Base-by-base conservation (phyloP, 2,888 invertebrate species). In the Lathronympha strigana region DNA sequence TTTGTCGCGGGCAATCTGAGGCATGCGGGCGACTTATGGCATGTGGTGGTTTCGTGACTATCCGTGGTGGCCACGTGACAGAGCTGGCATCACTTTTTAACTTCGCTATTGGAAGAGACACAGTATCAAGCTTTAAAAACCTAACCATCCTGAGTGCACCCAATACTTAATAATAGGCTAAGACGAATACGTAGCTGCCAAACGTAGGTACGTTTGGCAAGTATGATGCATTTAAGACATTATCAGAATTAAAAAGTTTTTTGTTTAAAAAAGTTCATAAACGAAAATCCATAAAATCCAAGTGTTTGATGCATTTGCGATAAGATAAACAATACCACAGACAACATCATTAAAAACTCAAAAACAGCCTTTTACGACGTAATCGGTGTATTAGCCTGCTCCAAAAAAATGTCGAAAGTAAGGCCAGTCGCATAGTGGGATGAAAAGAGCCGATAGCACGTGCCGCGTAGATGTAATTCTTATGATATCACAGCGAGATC, bases 1-100 rank as follows among this genome's bases (percentile, higher is more conserved):
- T 91, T 90, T 81, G 91, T 73, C 76, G 72, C 87, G 87, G 84
- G 82, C 81, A 80, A 84, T 86, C 80, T 81, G 77, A 77, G 79
- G 81, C 83, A 82, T 66, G 75, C 80, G 77, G 81, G 79, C 84
- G 79, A 80, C 79, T 79, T 79, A 76, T 74, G 83, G 45, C 21
- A 36, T 62, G 36, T 36, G 33, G 17, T 47, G 21, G 25, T 55
- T 54, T 43, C 43, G 43, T 43, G 43, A 43, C 43, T 43, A 0
- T 11, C 19, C n/a, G 9, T 36, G 36, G n/a, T 33, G 19, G 23
- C 8, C 38, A 45, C 17, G n/a, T n/a, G n/a, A n/a, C n/a, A n/a
- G n/a, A n/a, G n/a, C n/a, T n/a, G n/a, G n/a, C n/a, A n/a, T n/a
- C n/a, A n/a, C n/a, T n/a, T n/a, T n/a, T n/a, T n/a, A n/a, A n/a